phyloP scores from a whole-genome alignment of 2,888 invertebrate species.

The Thereva unica region DNA sequence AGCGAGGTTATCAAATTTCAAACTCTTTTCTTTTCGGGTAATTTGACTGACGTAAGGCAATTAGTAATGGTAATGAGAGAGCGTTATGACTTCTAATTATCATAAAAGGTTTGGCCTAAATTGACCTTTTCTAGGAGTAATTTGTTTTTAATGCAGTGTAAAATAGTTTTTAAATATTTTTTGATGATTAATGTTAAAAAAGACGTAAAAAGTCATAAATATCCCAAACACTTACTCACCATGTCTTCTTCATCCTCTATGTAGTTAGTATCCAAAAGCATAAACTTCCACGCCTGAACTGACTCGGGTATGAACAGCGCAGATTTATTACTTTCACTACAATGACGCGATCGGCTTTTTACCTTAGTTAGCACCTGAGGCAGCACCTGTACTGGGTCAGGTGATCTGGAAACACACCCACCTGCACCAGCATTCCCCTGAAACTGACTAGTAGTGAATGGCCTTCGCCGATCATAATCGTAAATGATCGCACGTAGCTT shows the following conservation, averaged over 20 bases:
- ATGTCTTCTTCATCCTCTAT: constrained; percentile 59
- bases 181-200: too few relatives aligned
- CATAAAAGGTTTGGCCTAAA: too few relatives aligned
- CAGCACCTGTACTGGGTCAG: constrained; percentile 2
- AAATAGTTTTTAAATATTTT: too few relatives aligned
- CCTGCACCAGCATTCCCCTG: constrained; percentile 2
- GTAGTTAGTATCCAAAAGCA: constrained; percentile 52
- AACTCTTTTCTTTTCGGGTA: too few relatives aligned
- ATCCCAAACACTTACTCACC: constrained; percentile 51
- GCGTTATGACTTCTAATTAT: too few relatives aligned
- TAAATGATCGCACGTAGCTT: constrained; percentile 54
- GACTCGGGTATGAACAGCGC: constrained; percentile 45
- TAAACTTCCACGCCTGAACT: constrained; percentile 56
- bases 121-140: too few relatives aligned
- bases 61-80: too few relatives aligned
- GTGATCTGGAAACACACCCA: constrained; percentile 21
- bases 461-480: constrained; percentile 48
- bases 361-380: constrained; percentile 16
- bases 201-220: constrained; percentile 2
- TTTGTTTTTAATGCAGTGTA: too few relatives aligned
- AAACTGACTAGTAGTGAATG: constrained; percentile 29
- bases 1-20: too few relatives aligned
- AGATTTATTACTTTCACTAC: constrained; percentile 2
- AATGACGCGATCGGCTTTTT: not conserved
- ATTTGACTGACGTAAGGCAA: too few relatives aligned